These are phyloP conservation scores for Chelon auratus DNA, from an alignment of 2,797 vertebrate species.

Conservation along the genomic window DNA sequence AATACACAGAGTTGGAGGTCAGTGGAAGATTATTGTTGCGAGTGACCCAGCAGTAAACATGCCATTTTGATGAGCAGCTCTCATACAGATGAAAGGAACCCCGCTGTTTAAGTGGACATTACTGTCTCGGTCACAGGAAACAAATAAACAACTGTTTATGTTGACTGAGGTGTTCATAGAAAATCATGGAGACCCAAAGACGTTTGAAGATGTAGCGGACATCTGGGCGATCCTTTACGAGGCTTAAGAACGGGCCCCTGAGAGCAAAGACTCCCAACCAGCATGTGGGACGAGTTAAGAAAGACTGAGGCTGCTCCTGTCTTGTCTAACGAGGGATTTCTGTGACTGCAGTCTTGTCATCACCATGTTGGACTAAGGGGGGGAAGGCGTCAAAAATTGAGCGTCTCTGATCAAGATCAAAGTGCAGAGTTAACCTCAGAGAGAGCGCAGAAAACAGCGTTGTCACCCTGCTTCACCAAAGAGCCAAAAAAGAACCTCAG, in stretches of 20 bases:
- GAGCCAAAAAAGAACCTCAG: not conserved
- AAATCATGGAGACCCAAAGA: conserved; percentile 16
- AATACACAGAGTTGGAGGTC: conserved; percentile 42
- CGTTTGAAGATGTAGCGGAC: conserved; percentile 56
- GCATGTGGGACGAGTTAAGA: conserved; percentile 61
- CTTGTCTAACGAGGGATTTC: conserved; percentile 44
- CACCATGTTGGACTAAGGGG: conserved; percentile 5
- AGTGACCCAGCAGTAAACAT: conserved; percentile 33
- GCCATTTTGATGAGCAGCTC: conserved; percentile 39
- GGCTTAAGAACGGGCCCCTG: conserved; percentile 40
- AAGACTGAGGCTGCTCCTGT: conserved; percentile 38
- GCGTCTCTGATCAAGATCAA: conserved; percentile 38
- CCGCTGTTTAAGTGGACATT: conserved; percentile 29
- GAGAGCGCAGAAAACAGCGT: conserved; percentile 31
- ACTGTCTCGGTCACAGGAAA: conserved; percentile 62
- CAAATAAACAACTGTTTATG: conserved; percentile 64
- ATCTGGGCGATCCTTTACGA: conserved; percentile 70
- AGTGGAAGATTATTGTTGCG: conserved; percentile 30
- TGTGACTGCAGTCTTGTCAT: conserved; percentile 49
- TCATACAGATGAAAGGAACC: conserved; percentile 56
- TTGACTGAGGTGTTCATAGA: conserved; percentile 56
- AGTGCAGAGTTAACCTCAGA: conserved; percentile 32
- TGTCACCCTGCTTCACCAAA: conserved; percentile 32
- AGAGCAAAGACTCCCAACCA: conserved; percentile 20
- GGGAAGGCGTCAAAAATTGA: conserved; percentile 1